These are phyloP conservation scores for Ochropacha duplaris DNA, from an alignment of 2,888 invertebrate species.

Conservation along the genomic window DNA sequence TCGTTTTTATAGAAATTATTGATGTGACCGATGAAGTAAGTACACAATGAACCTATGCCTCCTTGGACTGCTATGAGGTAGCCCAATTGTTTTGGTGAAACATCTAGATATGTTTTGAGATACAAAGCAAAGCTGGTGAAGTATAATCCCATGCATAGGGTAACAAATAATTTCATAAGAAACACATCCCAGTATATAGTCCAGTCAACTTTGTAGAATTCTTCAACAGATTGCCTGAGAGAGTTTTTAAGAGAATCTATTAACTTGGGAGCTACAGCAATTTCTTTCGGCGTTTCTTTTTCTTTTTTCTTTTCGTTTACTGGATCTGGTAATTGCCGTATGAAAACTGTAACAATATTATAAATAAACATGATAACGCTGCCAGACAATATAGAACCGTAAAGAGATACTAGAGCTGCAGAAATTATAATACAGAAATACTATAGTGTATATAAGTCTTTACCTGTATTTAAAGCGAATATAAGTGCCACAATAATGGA, in stretches of 20 bases:
- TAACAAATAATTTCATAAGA: slow-evolving; percentile 71
- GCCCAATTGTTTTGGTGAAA: slow-evolving; percentile 76
- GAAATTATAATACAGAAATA: no score
- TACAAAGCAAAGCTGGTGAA: slow-evolving; percentile 74
- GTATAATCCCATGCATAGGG: slow-evolving; percentile 72
- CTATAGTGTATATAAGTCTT: neutral
- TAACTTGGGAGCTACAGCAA: slow-evolving; percentile 28
- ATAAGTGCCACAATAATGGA: slow-evolving; percentile 43
- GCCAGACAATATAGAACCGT: no score
- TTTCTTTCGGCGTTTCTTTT: slow-evolving; percentile 9
- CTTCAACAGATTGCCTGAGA: slow-evolving; percentile 55
- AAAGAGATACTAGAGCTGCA: no score
- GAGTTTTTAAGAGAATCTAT: slow-evolving; percentile 30
- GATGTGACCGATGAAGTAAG: slow-evolving; percentile 66
- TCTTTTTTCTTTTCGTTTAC: slow-evolving; percentile 25
- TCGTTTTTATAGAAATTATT: slow-evolving; percentile 67
- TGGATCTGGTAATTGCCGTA: slow-evolving; percentile 35
- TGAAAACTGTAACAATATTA: slow-evolving; percentile 37
- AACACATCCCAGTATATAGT: slow-evolving; percentile 76
- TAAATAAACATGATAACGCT: no score
- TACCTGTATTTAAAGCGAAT: slow-evolving; percentile 45
- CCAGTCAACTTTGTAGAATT: slow-evolving; percentile 78
- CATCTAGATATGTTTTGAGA: slow-evolving; percentile 64
- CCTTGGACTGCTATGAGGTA: slow-evolving; percentile 81
- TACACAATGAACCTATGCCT: slow-evolving; percentile 64